phyloP scores from a whole-genome alignment of 2,797 vertebrate species.

The Myiotriccus ornatus region DNA sequence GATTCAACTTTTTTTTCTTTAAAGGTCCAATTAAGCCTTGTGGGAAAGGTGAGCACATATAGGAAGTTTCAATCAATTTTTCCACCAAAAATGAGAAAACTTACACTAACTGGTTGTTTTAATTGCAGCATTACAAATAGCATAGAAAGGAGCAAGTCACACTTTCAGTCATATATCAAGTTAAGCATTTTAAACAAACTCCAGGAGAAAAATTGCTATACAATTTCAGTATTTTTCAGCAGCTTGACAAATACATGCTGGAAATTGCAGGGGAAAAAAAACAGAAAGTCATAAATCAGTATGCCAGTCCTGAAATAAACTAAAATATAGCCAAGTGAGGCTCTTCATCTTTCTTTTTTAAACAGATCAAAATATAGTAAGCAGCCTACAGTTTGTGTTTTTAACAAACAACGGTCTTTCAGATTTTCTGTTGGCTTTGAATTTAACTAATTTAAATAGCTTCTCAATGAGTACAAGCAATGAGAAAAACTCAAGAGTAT shows the following conservation, averaged over 20 bases:
- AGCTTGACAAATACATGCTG: conserved; percentile 29
- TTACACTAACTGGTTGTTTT: background rate
- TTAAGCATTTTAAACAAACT: conserved; percentile 44
- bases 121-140: conserved; percentile 18
- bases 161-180: conserved; percentile 11
- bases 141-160: background rate
- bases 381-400: background rate
- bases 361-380: background rate
- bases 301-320: background rate
- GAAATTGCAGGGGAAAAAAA: background rate
- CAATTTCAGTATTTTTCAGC: conserved; percentile 17
- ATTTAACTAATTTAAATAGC: background rate
- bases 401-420: background rate
- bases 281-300: background rate
- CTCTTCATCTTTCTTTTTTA: background rate
- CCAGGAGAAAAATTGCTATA: conserved; percentile 16
- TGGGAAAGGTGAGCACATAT: background rate
- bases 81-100: background rate
- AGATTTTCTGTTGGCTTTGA: background rate
- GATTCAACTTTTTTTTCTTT: background rate
- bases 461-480: background rate
- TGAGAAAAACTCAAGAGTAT: background rate
- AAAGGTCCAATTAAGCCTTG: background rate
- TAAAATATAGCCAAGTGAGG: background rate
- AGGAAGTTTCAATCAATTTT: background rate